Base-by-base conservation (phyloP, 1,140 invertebrate genomes). In the Neodiprion fabricii region DNA sequence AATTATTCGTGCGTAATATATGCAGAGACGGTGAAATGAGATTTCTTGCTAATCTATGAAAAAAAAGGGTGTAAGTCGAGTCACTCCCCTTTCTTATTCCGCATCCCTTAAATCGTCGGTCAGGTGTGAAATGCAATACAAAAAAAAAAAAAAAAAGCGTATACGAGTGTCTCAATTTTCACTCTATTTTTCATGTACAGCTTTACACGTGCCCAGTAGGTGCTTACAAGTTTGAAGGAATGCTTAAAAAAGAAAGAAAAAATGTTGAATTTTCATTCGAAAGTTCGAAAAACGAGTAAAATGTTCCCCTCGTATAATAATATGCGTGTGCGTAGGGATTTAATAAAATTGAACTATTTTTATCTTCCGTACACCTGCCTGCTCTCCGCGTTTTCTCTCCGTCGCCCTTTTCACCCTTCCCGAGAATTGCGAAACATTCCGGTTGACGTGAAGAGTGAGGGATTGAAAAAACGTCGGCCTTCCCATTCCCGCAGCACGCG, bases 381-480 rank as follows among this genome's bases (percentile, higher is more conserved):
- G 53, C 40, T 73, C 21, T 72, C 28, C 47, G 68, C 71, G 48
- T 48, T 72, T 61, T 17, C n/a, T 9, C n/a, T 14, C 53, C 53
- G 11, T 61, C 53, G 11, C 11, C 53, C 28, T 40, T 40, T 40
- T 40, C 28, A 40, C 28, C 53, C 53, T 61, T 61, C 11, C 53
- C 53, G 53, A 61, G n/a, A 61, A 61, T 61, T 61, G 53, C 53
- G 14, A 61, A 61, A 61, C 53, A 61, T 61, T 61, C 53, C 53
- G 53, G 53, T 61, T 61, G 53, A 61, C 53, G 53, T 61, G 53
- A 61, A 61, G 53, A 61, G 53, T 61, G 53, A 61, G 53, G 53
- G 53, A 61, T 61, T 61, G 28, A 61, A 61, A 61, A 61, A 61
- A 61, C 53, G 53, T 61, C n/a, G 53, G 11, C 53, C 53, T 61